phyloP scores from a whole-genome alignment of 30 jellyfish, hydroid and myxozoan species.

The Aurelia coerulea region DNA sequence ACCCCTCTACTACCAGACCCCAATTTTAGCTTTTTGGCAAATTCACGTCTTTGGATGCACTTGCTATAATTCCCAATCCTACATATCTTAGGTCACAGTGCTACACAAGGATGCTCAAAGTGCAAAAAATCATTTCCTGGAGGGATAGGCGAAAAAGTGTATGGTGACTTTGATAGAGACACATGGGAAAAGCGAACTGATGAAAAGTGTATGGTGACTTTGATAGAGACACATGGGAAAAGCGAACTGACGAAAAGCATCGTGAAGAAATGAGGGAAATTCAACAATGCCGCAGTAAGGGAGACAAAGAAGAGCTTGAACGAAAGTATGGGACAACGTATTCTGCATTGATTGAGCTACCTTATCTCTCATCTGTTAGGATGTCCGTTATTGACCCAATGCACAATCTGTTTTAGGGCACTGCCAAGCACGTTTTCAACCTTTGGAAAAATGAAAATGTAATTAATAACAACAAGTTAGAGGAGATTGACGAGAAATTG shows the following conservation, averaged over 20 bases:
- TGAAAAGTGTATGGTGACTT: too few species aligned
- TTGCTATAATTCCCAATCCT: not conserved
- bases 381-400: conserved; percentile 43
- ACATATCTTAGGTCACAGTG: conserved; percentile 6
- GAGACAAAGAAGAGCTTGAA: conserved; percentile 6
- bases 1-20: too few species aligned
- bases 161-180: conserved; percentile 36
- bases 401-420: conserved; percentile 25
- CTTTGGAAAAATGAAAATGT: too few species aligned
- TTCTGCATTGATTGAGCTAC: conserved; percentile 31
- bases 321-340: conserved; percentile 21
- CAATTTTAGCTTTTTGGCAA: too few species aligned
- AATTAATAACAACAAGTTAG: too few species aligned
- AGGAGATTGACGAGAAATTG: too few species aligned
- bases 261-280: conserved; percentile 22
- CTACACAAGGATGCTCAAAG: conserved; percentile 43
- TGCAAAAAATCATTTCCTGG: conserved; percentile 50
- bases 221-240: too few species aligned
- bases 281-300: not conserved
- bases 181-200: conserved; percentile 38
- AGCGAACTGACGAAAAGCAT: conserved; percentile 21
- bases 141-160: not conserved
- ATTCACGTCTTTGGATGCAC: too few species aligned
- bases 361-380: conserved; percentile 13
- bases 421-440: not conserved